Evolutionary conservation across 2,797 vertebrate species (phyloP), one percentile per base, ranked within the genome.

Genomic region (Artibeus jamaicensis): DNA sequence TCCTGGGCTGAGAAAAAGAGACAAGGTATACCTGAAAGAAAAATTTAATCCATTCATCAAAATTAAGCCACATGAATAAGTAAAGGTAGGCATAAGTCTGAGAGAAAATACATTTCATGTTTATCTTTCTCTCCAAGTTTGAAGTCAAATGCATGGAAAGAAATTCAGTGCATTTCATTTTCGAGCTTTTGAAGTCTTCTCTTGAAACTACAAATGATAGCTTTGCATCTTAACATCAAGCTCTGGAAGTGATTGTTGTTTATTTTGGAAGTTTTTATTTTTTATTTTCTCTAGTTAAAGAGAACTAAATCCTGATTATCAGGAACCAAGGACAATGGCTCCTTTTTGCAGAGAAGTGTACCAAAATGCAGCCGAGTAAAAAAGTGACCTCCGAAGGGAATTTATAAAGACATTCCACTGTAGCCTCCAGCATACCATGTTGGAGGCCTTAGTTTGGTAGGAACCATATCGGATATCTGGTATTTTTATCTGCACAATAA

Each of bases 1-100:
- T 96, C 82, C 71, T 86, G 57, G 44, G 53, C 37, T 73, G 53
- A 96, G 82, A 97, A 95, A 65, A 95, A 77, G 84, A 93, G 62
- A 71, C 81, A 93, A 74, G 59, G 71, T 97, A 62, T 50, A 97
- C 97, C 95, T 98, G 95, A 59, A 94, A 94, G 65, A 85, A 84
- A 89, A 98, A 76, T 76, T 96, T 96, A 97, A 96, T 86, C 53
- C 95, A 96, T 95, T 97, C 76, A 96, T 97, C 94, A 98, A 77
- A 95, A 96, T 83, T 97, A 97, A 97, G 71, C 77, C 96, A 93
- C 81, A 57, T 10, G n/a, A 98, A 95, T 96, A 97, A 96, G 87
- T 95, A 92, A 97, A 77, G 6, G 65, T 70, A 95, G 57, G 14
- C 26, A 87, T 76, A 57, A 67, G 96, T 68, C 97, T 97, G 67